A percentile compares a stretch with the other conserved stretches of the same genome.
Evolutionary conservation across 2,113 vertebrate species (phyloP).

Genomic region (Dryoscopus gambensis): DNA sequence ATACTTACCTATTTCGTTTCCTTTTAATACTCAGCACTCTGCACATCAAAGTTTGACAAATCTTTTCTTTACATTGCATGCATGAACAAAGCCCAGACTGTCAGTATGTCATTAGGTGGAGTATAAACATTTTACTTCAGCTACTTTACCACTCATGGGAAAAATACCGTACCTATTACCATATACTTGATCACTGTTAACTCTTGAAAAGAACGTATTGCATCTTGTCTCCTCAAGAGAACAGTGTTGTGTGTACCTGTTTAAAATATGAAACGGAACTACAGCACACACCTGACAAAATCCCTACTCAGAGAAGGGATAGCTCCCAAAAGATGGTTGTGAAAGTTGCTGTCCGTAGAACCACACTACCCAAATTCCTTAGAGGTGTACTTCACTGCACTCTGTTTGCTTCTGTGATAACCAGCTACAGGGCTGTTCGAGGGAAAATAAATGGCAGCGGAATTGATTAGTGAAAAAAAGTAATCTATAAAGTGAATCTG

Average conservation of each 20-base stretch:
- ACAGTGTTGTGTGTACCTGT: not conserved
- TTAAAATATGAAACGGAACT: not conserved
- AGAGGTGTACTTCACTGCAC: not conserved
- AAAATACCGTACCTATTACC: not conserved
- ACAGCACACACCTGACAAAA: not conserved
- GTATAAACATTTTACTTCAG: not conserved
- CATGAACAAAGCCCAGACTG: not conserved
- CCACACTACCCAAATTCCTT: not conserved
- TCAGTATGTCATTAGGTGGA: not conserved
- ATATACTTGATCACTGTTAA: not conserved
- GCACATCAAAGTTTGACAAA: not conserved
- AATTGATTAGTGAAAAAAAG: not conserved
- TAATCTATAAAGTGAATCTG: not conserved
- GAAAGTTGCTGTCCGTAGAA: not conserved
- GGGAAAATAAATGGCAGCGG: not conserved
- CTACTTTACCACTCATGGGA: not conserved
- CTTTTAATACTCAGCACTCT: not conserved
- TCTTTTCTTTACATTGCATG: not conserved
- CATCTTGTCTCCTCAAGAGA: not conserved
- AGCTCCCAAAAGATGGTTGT: not conserved
- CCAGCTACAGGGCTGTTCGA: not conserved
- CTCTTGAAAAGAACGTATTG: not conserved
- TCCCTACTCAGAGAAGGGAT: not conserved
- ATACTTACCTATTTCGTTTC: not conserved
- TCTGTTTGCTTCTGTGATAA: not conserved